Evolutionary conservation across 2,113 vertebrate species (phyloP).

Genomic region (Cervus canadensis): DNA sequence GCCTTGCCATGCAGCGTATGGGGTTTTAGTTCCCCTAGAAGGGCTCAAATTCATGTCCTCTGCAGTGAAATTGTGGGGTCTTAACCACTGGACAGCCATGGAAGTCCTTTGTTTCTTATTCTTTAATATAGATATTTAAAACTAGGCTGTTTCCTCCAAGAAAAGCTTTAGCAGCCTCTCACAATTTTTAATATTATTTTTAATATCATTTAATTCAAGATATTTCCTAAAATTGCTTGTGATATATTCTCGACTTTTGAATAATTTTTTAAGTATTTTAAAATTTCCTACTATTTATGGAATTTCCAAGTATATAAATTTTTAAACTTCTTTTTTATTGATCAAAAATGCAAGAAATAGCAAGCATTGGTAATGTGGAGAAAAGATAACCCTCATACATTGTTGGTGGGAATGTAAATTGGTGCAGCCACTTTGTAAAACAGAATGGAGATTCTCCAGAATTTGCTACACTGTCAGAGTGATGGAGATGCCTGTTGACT

Average conservation of each 20-base stretch:
- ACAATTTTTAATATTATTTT: background rate
- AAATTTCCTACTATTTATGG: background rate
- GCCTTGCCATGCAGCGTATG: accelerated
- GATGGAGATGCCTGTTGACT: background rate
- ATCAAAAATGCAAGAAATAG: background rate
- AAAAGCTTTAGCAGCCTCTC: background rate
- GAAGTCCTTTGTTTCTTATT: background rate
- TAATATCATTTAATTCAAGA: background rate
- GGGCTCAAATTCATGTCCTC: background rate
- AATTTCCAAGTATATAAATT: background rate
- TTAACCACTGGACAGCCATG: background rate
- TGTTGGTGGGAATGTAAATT: background rate
- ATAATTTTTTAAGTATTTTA: background rate
- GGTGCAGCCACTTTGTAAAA: background rate
- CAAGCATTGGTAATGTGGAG: background rate
- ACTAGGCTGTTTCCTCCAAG: background rate
- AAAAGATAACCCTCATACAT: background rate
- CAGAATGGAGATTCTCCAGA: background rate
- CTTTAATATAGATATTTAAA: background rate
- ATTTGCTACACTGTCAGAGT: background rate
- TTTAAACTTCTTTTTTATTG: background rate
- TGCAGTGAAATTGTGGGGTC: background rate
- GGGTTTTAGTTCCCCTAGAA: background rate
- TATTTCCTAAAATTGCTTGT: background rate
- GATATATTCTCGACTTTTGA: background rate